A percentile compares a stretch with the other conserved stretches of the same genome.
Conservation (phyloP, 2,113 vertebrate species). For the Fulmarus glacialis region DNA sequence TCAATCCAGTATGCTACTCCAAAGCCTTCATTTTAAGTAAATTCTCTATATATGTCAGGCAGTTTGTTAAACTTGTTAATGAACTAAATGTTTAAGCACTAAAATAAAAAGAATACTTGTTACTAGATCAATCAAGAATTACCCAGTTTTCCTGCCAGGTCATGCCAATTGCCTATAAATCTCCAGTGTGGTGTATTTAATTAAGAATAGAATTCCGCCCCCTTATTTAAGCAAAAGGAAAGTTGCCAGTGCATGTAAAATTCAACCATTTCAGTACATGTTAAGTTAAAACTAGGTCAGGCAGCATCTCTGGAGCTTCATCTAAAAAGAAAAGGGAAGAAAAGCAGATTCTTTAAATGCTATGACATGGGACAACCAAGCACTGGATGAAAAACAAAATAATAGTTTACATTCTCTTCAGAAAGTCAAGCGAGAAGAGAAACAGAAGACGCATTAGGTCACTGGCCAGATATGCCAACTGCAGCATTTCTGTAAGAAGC, state of each 20-base stretch:
- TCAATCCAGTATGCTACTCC: not conserved
- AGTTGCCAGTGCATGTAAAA: conserved; percentile 22
- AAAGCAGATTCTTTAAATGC: conserved; percentile 16
- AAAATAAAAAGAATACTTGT: conserved; percentile 31
- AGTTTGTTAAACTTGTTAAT: conserved; percentile 29
- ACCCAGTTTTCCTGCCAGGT: conserved; percentile 1
- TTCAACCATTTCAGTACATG: not conserved
- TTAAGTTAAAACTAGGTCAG: conserved; percentile 36
- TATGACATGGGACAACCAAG: not conserved
- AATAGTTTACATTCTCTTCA: not conserved
- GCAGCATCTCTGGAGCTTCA: conserved; percentile 8
- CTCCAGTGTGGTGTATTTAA: conserved; percentile 25
- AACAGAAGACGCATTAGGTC: not conserved
- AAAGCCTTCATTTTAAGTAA: not conserved
- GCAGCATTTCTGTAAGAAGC: not conserved
- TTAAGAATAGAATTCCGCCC: conserved; percentile 18
- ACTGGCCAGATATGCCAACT: not conserved
- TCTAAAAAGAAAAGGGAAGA: not conserved
- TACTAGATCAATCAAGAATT: conserved; percentile 29
- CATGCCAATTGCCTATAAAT: conserved; percentile 18
- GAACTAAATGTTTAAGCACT: not conserved
- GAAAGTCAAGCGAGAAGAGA: not conserved
- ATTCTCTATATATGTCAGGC: not conserved
- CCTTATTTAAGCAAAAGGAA: conserved; percentile 41
- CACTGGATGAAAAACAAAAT: not conserved